Base-by-base conservation (phyloP, 1,140 invertebrate species). In the Trigoniulus corallinus region DNA sequence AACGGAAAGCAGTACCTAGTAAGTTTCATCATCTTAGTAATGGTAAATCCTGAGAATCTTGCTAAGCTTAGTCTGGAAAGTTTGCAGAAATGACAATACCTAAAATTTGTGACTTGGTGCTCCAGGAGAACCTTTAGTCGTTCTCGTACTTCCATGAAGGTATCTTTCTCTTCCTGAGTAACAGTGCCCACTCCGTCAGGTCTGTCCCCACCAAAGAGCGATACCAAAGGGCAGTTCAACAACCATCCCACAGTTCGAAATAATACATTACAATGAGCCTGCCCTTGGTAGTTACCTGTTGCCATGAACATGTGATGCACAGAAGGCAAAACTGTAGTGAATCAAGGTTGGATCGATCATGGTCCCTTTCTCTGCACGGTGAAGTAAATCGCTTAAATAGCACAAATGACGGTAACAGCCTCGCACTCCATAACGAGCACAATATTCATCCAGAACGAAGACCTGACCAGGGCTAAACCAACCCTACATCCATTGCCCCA, bases 381-480 rank as follows among this genome's bases (percentile, higher is more conserved):
- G 92, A 47, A 99, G 73, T 21, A 98, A 74, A 70, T 98, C 93
- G 54, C 81, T 82, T n/a, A 98, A 75, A 67, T 97, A 97, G 65
- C 84, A 92, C 10, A 98, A 75, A 68, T 98, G 94, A 45, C 95
- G 78, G 67, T 85, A 94, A 64, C 95, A 98, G 18, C 92, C 92
- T 39, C 95, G 73, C 1, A 98, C 93, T 43, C 95, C 94, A 67
- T 99, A 99, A 71, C 84, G 62, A 2, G 94, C 93, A 68, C 89
- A 94, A 70, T 98, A 99, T 68, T 99, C 95, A 67, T 99, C 95
- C 46, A 98, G 68, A 10, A 97, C 88, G 71, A 98, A 98, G 13
- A 98, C 80, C 76, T 98, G 94, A 3, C 93, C 94, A 0, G 95
- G 94, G 59, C 92, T 97, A 65, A 98, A 98, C 95, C 95, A 98